A percentile compares a stretch with the other conserved stretches of the same genome.
These are phyloP conservation scores for Pseudomugil gertrudae DNA, from an alignment of 2,797 vertebrate genomes.

Conservation along the genomic window DNA sequence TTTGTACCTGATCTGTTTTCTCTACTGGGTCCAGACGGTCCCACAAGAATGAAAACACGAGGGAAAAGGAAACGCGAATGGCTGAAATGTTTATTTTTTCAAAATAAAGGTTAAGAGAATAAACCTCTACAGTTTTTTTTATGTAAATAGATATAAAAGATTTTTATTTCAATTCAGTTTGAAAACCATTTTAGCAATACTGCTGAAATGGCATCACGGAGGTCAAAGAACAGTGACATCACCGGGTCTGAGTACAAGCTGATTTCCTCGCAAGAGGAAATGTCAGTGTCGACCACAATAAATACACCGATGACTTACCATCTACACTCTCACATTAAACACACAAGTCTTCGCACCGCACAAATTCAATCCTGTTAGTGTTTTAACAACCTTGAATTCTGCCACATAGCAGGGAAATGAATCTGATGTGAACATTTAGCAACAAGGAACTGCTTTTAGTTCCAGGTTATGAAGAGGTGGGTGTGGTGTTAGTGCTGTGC, in stretches of 20 bases:
- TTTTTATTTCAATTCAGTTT: no score
- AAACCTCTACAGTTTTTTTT: not conserved
- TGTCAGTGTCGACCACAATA: conserved; percentile 25
- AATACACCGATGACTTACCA: conserved; percentile 22
- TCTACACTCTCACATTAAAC: not conserved
- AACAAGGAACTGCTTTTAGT: not conserved
- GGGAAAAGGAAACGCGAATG: not conserved
- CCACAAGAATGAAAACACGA: conserved; percentile 10
- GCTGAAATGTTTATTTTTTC: conserved; percentile 4
- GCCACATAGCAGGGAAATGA: not conserved
- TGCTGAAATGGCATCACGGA: no score
- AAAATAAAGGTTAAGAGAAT: not conserved
- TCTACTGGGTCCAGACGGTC: conserved; percentile 23
- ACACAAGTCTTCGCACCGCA: not conserved
- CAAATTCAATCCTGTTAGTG: not conserved
- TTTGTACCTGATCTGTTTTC: conserved; percentile 27
- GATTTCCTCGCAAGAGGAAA: not conserved
- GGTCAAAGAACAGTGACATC: not conserved
- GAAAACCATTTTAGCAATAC: no score
- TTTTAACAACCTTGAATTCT: conserved; percentile 3
- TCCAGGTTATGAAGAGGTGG: not conserved
- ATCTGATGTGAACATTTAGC: not conserved
- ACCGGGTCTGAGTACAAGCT: not conserved
- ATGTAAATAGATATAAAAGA: no score
- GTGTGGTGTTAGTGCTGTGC: not conserved